Evolutionary conservation across 1,140 invertebrate genomes (phyloP).

Genomic region (Orchestia grillus): DNA sequence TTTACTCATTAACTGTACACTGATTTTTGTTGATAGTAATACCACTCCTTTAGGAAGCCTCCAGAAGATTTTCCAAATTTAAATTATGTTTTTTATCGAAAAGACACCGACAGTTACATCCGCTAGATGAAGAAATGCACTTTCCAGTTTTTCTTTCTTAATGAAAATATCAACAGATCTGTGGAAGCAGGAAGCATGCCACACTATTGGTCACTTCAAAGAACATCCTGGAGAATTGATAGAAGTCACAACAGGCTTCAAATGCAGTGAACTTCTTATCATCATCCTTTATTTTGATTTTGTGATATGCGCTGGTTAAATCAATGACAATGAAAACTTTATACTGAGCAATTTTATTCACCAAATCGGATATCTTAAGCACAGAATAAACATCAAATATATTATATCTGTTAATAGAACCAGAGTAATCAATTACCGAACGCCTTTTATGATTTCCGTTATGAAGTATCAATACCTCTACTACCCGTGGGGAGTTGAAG

Average conservation of each 20-base stretch:
- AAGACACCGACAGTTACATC: slow-evolving; percentile 63
- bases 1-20: slow-evolving; percentile 22
- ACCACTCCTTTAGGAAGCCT: slow-evolving; percentile 44
- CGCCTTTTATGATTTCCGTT: slow-evolving; percentile 56
- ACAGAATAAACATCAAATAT: slow-evolving; percentile 58
- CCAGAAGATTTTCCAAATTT: slow-evolving; percentile 58
- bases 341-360: slow-evolving; percentile 60
- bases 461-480: slow-evolving; percentile 51
- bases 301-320: slow-evolving; percentile 70
- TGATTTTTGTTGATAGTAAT: slow-evolving; percentile 61
- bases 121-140: slow-evolving; percentile 64
- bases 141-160: slow-evolving; percentile 57
- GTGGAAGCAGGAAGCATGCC: slow-evolving; percentile 59
- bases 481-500: slow-evolving; percentile 57
- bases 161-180: slow-evolving; percentile 61
- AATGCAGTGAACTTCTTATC: slow-evolving; percentile 69
- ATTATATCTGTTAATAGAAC: slow-evolving; percentile 61
- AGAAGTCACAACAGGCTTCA: slow-evolving; percentile 67
- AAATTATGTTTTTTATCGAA: slow-evolving; percentile 58
- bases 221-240: slow-evolving; percentile 68
- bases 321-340: slow-evolving; percentile 70
- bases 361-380: slow-evolving; percentile 57
- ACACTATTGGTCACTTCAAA: slow-evolving; percentile 69
- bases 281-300: slow-evolving; percentile 69
- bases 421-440: slow-evolving; percentile 61